These are phyloP conservation scores for Macrochelys suwanniensis DNA, from an alignment of 2,797 vertebrate genomes.

Conservation along the genomic window DNA sequence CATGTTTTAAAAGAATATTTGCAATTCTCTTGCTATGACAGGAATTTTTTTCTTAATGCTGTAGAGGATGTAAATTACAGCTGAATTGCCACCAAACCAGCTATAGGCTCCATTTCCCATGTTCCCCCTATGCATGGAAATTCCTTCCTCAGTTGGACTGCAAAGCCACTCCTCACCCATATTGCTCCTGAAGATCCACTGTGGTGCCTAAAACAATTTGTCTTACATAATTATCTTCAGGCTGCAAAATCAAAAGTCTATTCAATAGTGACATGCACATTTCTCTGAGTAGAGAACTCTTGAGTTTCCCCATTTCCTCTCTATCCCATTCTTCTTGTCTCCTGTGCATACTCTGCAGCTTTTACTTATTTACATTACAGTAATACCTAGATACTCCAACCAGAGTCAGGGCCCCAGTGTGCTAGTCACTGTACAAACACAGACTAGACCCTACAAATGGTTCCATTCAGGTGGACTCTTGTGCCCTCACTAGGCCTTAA, in stretches of 20 bases:
- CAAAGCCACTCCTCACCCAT: background rate
- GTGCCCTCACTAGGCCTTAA: background rate
- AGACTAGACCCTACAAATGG: background rate
- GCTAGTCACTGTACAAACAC: background rate
- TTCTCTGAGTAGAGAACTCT: background rate
- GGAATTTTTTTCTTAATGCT: background rate
- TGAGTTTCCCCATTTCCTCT: background rate
- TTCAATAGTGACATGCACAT: rapidly evolving
- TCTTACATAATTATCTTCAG: background rate
- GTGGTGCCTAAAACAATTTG: background rate
- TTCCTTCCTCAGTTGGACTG: background rate
- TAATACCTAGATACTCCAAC: background rate
- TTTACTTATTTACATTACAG: background rate
- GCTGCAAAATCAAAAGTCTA: background rate
- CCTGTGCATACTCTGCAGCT: background rate
- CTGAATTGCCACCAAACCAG: background rate
- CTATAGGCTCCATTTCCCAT: background rate
- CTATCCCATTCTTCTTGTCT: background rate
- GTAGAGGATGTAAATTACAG: background rate
- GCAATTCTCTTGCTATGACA: background rate
- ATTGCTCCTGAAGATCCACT: background rate
- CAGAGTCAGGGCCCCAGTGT: rapidly evolving
- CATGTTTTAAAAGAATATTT: background rate
- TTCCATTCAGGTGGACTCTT: background rate
- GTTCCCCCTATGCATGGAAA: background rate